phyloP scores from a whole-genome alignment of 2,888 invertebrate genomes.

The Andrena flavipes region DNA sequence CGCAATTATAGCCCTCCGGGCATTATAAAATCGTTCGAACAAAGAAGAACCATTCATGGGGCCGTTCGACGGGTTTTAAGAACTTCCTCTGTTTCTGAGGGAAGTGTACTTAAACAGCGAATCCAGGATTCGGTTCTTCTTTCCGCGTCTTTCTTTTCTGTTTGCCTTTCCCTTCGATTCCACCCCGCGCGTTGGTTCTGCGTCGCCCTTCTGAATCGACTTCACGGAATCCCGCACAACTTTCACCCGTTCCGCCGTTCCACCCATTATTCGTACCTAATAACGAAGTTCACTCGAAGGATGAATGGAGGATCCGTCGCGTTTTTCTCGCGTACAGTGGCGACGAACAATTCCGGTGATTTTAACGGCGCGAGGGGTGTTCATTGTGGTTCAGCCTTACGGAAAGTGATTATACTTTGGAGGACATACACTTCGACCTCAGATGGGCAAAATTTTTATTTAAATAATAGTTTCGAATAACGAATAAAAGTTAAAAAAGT shows the following conservation, averaged over 20 bases:
- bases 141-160: constrained; percentile 44
- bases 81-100: constrained; percentile 67
- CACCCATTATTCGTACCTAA: constrained; percentile 44
- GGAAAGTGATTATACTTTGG: too few species aligned
- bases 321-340: constrained; percentile 20
- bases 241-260: constrained; percentile 45
- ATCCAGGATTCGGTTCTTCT: constrained; percentile 68
- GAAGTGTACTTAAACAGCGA: constrained; percentile 73
- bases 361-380: neutral
- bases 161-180: constrained; percentile 2
- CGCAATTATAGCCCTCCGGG: constrained; percentile 61
- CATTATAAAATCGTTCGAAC: constrained; percentile 67
- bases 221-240: constrained; percentile 55
- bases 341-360: constrained; percentile 14
- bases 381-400: too few species aligned
- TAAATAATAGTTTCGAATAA: too few species aligned
- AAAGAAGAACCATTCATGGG: constrained; percentile 74
- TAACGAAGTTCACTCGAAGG: constrained; percentile 63
- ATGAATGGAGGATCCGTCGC: constrained; percentile 40
- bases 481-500: too few species aligned
- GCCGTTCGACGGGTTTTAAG: constrained; percentile 74
- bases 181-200: constrained; percentile 36
- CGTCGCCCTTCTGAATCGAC: constrained; percentile 56
- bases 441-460: too few species aligned
- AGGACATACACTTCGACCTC: too few species aligned